Evolutionary conservation across 2,113 vertebrate genomes (phyloP).

Genomic region (Podarcis raffonei): DNA sequence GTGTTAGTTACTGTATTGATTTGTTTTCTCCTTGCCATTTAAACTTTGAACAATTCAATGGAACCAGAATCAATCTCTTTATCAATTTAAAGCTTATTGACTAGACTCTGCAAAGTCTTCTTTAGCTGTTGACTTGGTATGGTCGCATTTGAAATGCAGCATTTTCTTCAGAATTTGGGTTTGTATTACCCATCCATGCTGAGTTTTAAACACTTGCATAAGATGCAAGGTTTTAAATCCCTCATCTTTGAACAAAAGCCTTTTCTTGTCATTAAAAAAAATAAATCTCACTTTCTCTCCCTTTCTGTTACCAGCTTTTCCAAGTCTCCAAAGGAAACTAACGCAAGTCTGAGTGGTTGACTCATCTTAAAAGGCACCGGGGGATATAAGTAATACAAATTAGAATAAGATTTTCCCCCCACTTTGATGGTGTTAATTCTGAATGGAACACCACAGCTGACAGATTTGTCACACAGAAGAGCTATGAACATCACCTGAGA

Average conservation of each 20-base stretch:
- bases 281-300: background rate
- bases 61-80: background rate
- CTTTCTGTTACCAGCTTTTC: slow-evolving; percentile 16
- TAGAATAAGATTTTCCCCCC: too few species aligned
- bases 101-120: background rate
- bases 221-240: background rate
- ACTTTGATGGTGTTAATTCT: background rate
- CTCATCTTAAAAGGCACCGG: background rate
- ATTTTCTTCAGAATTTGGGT: slow-evolving; percentile 16
- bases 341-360: background rate
- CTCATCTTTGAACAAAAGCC: slow-evolving; percentile 1
- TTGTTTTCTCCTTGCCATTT: background rate
- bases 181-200: background rate
- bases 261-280: slow-evolving; percentile 31
- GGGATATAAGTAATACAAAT: too few species aligned
- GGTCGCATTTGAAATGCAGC: background rate
- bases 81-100: background rate
- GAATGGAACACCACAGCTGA: background rate
- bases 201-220: background rate
- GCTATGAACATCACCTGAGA: background rate
- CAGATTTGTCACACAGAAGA: background rate
- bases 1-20: background rate
- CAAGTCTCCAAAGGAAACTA: background rate
- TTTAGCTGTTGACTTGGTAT: background rate
- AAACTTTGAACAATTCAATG: background rate